Evolutionary conservation across 2,888 invertebrate species (phyloP).

Genomic region (Drosophila nigricruria): DNA sequence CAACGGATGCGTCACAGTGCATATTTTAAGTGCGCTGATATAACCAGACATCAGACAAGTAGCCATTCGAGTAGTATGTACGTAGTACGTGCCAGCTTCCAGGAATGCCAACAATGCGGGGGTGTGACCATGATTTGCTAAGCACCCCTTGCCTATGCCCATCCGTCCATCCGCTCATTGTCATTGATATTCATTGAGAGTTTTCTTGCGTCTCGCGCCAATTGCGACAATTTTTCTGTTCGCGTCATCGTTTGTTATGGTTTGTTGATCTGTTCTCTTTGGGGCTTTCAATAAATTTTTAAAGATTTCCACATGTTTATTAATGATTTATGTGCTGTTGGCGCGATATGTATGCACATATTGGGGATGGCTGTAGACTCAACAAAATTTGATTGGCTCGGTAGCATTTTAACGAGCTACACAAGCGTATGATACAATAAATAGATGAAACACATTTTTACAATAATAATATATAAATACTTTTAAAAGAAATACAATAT

Average conservation of each 20-base stretch:
- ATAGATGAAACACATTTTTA: not conserved
- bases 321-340: conserved; percentile 57
- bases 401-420: not conserved
- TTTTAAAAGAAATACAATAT: conserved; percentile 1
- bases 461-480: not conserved
- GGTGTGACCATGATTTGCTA: conserved; percentile 57
- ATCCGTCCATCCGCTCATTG: conserved; percentile 16
- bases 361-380: conserved; percentile 8
- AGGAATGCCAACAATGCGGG: conserved; percentile 67
- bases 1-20: conserved; percentile 75
- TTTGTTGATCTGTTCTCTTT: conserved; percentile 46
- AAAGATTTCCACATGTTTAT: conserved; percentile 47
- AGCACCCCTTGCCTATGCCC: not conserved
- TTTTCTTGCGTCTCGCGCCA: conserved; percentile 44
- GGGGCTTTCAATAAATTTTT: conserved; percentile 33
- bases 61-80: conserved; percentile 35
- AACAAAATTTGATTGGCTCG: not conserved
- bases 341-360: not conserved
- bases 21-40: conserved; percentile 77
- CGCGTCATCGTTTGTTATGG: conserved; percentile 71
- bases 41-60: conserved; percentile 62
- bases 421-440: not conserved
- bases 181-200: conserved; percentile 68
- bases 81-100: conserved; percentile 56
- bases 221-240: conserved; percentile 71